These are phyloP conservation scores for Microctenopoma stevenorrisi DNA, from an alignment of 2,797 vertebrate species.

Conservation along the genomic window DNA sequence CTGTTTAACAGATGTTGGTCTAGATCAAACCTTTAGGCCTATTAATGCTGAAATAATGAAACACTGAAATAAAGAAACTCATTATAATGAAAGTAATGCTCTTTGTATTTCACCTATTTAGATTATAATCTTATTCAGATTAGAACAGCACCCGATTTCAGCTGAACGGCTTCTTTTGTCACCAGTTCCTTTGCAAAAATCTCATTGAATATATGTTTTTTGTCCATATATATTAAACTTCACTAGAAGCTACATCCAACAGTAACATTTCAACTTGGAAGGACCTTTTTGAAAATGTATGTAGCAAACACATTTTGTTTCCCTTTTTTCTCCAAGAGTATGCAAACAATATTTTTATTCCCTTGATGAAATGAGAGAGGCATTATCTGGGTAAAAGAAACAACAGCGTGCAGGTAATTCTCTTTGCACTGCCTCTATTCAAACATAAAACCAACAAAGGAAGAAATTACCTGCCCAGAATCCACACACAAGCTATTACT, in stretches of 20 bases:
- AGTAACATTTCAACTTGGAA: neutral
- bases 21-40: slow-evolving; percentile 12
- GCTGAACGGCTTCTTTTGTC: neutral
- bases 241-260: neutral
- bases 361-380: slow-evolving; percentile 44
- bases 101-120: neutral
- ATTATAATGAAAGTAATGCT: no score
- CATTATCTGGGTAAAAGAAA: slow-evolving; percentile 51
- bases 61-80: no score
- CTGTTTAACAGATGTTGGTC: no score
- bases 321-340: neutral
- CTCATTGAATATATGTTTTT: neutral
- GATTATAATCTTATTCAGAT: neutral
- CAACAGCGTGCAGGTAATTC: slow-evolving; percentile 66
- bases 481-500: slow-evolving; percentile 41
- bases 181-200: neutral
- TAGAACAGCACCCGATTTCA: neutral
- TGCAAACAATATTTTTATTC: slow-evolving; percentile 46
- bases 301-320: neutral
- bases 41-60: neutral
- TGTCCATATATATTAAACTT: neutral
- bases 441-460: slow-evolving; percentile 66
- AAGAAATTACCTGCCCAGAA: slow-evolving; percentile 54
- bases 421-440: slow-evolving; percentile 61
- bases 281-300: neutral